A percentile compares a stretch with the other conserved stretches of the same genome.
These are phyloP conservation scores for Drosophila orosa DNA, from an alignment of 1,140 invertebrate species.

Conservation along the genomic window DNA sequence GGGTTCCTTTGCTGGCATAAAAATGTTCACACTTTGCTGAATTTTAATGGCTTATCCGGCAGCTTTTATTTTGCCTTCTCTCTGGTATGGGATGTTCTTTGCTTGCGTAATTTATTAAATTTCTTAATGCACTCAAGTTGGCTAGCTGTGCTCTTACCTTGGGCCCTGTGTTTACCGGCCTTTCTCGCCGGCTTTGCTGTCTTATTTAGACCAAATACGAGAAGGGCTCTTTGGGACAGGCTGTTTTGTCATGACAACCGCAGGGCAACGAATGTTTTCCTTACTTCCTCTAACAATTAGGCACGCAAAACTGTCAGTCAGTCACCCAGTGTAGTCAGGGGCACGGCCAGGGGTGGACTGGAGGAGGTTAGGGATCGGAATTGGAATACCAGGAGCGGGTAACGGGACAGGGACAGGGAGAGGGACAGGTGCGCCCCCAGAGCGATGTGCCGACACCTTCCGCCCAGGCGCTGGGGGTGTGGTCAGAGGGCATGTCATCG, in stretches of 20 bases:
- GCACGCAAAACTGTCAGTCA: conserved; percentile 58
- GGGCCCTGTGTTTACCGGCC: not conserved
- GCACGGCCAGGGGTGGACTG: conserved; percentile 21
- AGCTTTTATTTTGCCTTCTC: not conserved
- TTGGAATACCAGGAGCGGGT: not conserved
- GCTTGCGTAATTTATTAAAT: conserved; percentile 21
- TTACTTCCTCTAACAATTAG: conserved; percentile 64
- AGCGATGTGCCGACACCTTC: conserved; percentile 64
- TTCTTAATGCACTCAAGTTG: conserved; percentile 20
- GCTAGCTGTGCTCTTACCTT: conserved; percentile 1
- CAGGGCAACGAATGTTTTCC: conserved; percentile 50
- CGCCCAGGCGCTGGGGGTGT: conserved; percentile 13
- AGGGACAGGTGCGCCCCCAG: conserved; percentile 47
- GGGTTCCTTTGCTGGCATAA: conserved; percentile 12
- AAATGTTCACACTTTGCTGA: conserved; percentile 22
- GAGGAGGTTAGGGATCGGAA: not conserved
- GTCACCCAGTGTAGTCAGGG: conserved; percentile 22
- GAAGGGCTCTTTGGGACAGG: conserved; percentile 9
- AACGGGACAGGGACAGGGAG: not conserved
- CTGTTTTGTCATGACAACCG: conserved; percentile 32
- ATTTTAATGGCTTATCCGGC: conserved; percentile 18
- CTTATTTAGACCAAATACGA: conserved; percentile 16
- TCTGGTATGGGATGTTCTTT: not conserved
- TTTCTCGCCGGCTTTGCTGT: conserved; percentile 2
- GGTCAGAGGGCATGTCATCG: conserved; percentile 48